A percentile compares a stretch with the other conserved stretches of the same genome.
These are phyloP conservation scores for Argyresthia goedartella DNA, from an alignment of 2,888 invertebrate genomes.

Conservation along the genomic window DNA sequence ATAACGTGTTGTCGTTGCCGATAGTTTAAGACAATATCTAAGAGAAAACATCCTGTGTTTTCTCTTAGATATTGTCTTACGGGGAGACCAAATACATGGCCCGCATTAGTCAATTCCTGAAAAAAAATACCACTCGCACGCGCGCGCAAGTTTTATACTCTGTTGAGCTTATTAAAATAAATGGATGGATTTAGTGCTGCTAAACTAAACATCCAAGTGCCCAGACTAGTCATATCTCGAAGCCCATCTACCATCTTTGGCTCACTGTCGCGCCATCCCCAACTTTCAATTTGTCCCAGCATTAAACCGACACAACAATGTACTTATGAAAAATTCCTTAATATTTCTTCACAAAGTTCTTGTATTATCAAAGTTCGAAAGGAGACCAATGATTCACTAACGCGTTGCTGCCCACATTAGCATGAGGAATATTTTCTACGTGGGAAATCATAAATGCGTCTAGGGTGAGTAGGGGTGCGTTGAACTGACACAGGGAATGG, in stretches of 20 bases:
- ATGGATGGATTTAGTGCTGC: not conserved
- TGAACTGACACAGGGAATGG: constrained; percentile 16
- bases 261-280: constrained; percentile 8
- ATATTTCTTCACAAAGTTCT: constrained; percentile 40
- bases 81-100: not conserved
- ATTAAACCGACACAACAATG: constrained; percentile 30
- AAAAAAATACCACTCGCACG: constrained; percentile 7
- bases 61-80: not conserved
- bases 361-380: constrained; percentile 41
- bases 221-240: constrained; percentile 1
- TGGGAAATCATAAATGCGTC: constrained; percentile 26
- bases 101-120: constrained; percentile 5
- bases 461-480: constrained; percentile 18
- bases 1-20: not conserved
- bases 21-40: constrained; percentile 3
- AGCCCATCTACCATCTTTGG: not conserved
- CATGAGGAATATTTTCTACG: constrained; percentile 30
- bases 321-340: constrained; percentile 31
- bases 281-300: constrained; percentile 29
- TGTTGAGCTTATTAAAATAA: not conserved
- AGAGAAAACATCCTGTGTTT: not conserved
- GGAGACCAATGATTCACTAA: constrained; percentile 30
- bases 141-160: constrained; percentile 5
- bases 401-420: constrained; percentile 18
- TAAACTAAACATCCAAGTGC: not conserved